phyloP scores from a whole-genome alignment of 2,113 vertebrate species.

The Sialia sialis region DNA sequence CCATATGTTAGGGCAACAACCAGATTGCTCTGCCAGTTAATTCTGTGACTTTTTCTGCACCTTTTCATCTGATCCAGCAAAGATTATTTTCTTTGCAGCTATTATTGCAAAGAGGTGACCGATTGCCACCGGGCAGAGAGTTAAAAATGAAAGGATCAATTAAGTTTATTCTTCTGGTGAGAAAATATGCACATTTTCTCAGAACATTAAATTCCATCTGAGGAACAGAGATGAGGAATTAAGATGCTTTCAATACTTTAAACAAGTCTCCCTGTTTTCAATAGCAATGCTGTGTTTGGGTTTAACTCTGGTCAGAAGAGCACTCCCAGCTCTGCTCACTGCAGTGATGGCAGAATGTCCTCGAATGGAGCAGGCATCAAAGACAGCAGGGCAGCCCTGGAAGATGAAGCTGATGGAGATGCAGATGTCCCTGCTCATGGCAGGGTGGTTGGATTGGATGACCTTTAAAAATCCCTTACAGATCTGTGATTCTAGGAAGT shows the following conservation, averaged over 20 bases:
- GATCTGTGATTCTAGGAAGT: not conserved
- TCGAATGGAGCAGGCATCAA: not conserved
- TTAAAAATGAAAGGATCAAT: constrained; percentile 44
- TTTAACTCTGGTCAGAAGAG: not conserved
- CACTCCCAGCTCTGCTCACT: not conserved
- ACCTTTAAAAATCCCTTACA: not conserved
- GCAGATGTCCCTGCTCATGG: not conserved
- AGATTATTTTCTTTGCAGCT: constrained; percentile 56
- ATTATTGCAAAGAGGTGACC: constrained; percentile 41
- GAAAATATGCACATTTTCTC: constrained; percentile 23
- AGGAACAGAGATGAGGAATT: not conserved
- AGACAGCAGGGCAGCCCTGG: not conserved
- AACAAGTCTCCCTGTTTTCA: not conserved
- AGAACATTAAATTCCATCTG: not conserved
- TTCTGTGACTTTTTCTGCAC: constrained; percentile 43
- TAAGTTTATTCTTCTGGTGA: constrained; percentile 28
- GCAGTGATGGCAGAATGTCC: not conserved
- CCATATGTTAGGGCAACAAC: constrained; percentile 62
- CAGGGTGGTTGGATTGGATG: not conserved
- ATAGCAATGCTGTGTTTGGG: not conserved
- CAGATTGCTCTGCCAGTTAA: constrained; percentile 49
- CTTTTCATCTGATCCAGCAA: constrained; percentile 37
- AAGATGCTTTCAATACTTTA: constrained; percentile 2
- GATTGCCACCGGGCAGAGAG: constrained; percentile 1
- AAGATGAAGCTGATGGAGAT: not conserved